phyloP scores from a whole-genome alignment of 2,797 vertebrate species.

The Pangasius djambal region DNA sequence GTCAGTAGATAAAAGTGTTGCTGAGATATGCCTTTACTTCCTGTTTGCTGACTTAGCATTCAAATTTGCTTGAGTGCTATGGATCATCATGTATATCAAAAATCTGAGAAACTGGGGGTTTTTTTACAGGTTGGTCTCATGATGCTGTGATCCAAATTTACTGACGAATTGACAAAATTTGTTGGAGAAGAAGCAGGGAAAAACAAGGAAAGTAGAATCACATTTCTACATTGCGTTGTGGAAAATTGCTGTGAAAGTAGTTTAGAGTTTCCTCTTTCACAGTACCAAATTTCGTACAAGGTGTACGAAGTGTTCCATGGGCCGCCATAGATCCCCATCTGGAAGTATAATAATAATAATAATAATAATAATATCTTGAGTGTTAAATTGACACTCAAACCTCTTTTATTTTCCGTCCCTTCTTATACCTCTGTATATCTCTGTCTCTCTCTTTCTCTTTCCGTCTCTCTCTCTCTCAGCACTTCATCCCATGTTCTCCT shows the following conservation, averaged over 20 bases:
- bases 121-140: neutral
- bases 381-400: neutral
- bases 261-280: neutral
- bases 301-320: neutral
- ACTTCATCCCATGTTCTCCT: slow-evolving; percentile 78
- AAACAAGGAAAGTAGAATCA: neutral
- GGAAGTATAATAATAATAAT: neutral
- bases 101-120: too few species aligned
- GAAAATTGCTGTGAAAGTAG: neutral
- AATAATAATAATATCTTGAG: neutral
- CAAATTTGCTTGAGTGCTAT: too few species aligned
- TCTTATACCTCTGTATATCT: neutral
- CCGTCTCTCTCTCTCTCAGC: neutral
- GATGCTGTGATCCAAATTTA: neutral
- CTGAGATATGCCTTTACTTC: neutral
- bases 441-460: neutral
- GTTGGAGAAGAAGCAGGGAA: neutral
- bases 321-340: neutral
- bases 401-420: neutral
- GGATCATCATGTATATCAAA: too few species aligned
- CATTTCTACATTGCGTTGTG: neutral
- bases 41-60: neutral
- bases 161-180: neutral
- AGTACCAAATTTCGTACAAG: neutral
- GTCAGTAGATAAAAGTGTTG: neutral